Evolutionary conservation across 2,797 vertebrate genomes (phyloP).

Genomic region (Xerus rutilus): DNA sequence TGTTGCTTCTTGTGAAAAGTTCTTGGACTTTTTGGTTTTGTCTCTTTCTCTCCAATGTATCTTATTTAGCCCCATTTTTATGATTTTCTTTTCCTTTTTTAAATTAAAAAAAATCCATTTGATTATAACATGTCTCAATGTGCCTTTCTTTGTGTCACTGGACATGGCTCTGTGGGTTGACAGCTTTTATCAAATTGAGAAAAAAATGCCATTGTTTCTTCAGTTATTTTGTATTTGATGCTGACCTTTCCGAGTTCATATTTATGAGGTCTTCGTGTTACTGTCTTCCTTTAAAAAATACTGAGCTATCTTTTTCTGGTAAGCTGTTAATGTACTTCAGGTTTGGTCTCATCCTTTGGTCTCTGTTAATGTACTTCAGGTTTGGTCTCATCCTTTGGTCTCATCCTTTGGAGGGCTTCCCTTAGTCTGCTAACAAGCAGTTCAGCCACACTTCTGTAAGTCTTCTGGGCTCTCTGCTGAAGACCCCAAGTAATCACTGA

Average conservation of each 20-base stretch:
- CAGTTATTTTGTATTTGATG: not conserved
- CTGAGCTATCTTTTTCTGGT: not conserved
- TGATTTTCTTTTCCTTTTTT: not conserved
- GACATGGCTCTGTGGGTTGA: not conserved
- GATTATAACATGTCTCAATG: not conserved
- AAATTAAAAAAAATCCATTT: not conserved
- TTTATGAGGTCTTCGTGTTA: not conserved
- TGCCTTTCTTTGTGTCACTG: not conserved
- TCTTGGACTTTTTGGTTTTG: not conserved
- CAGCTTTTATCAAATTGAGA: constrained; percentile 8
- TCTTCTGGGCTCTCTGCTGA: not conserved
- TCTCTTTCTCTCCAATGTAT: not conserved
- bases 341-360: not conserved
- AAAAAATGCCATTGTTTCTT: not conserved
- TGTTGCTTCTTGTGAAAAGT: not conserved
- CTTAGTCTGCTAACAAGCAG: too few species aligned
- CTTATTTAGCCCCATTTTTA: not conserved
- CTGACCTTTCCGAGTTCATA: not conserved
- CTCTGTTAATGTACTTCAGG: not conserved
- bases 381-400: not conserved
- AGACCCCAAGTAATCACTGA: not conserved
- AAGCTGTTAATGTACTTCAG: not conserved
- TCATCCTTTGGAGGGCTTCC: not conserved
- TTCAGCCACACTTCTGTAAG: not conserved
- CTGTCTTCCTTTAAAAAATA: not conserved